These are phyloP conservation scores for Molossus alvarezi DNA, from an alignment of 2,797 vertebrate species.

Conservation along the genomic window DNA sequence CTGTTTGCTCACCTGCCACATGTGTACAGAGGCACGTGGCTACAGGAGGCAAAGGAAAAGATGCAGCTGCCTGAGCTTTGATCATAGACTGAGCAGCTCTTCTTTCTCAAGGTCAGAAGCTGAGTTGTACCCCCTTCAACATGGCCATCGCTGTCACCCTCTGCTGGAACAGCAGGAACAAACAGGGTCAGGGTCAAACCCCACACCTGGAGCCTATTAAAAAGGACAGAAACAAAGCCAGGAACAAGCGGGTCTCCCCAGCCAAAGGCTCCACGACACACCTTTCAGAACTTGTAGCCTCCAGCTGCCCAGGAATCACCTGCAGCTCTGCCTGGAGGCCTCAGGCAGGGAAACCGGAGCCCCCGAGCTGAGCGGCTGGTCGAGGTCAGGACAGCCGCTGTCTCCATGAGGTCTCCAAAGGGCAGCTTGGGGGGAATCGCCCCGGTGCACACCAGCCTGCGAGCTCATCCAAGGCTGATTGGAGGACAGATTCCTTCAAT, in stretches of 20 bases:
- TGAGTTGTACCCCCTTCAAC: not conserved
- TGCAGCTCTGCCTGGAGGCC: not conserved
- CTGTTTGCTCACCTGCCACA: too few relatives aligned
- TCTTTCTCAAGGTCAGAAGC: not conserved
- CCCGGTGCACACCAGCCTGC: too few relatives aligned
- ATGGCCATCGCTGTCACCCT: rapidly evolving
- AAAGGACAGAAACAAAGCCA: not conserved
- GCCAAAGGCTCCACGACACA: not conserved
- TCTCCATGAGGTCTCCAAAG: too few relatives aligned
- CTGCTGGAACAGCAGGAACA: not conserved
- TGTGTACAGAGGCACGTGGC: too few relatives aligned
- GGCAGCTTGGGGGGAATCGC: too few relatives aligned
- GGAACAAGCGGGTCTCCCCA: not conserved
- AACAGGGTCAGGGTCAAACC: rapidly evolving
- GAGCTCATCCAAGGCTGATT: too few relatives aligned
- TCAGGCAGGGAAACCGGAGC: too few relatives aligned
- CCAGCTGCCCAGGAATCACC: not conserved
- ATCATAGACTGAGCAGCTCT: not conserved
- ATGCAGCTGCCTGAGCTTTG: too few relatives aligned
- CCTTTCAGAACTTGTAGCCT: not conserved
- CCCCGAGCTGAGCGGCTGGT: too few relatives aligned
- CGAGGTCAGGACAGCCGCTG: too few relatives aligned
- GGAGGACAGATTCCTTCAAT: too few relatives aligned
- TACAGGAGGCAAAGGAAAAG: too few relatives aligned
- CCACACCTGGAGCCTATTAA: rapidly evolving